These are phyloP conservation scores for Solea senegalensis DNA, from an alignment of 2,113 vertebrate species.

Conservation along the genomic window DNA sequence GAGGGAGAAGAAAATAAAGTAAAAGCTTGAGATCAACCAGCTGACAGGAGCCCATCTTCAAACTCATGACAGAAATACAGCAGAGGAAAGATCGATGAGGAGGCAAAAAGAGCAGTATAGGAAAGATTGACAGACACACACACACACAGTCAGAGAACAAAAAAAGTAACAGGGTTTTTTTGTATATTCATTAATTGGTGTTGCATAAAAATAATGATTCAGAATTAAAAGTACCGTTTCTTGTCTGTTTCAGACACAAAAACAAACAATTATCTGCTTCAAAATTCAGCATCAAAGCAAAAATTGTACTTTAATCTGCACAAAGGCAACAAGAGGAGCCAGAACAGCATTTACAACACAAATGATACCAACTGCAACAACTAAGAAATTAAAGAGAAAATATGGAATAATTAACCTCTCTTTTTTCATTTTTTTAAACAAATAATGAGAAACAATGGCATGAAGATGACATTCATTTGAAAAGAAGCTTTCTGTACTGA, in stretches of 20 bases:
- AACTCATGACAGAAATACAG: slow-evolving; percentile 27
- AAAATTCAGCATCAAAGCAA: slow-evolving; percentile 32
- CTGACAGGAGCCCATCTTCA: slow-evolving; percentile 35
- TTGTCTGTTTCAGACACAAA: neutral
- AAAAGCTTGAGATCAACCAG: slow-evolving; percentile 45
- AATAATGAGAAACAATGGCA: slow-evolving; percentile 62
- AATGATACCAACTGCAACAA: slow-evolving; percentile 40
- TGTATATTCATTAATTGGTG: slow-evolving; percentile 10
- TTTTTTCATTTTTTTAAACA: slow-evolving; percentile 60
- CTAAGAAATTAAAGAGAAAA: slow-evolving; percentile 51
- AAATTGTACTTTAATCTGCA: slow-evolving; percentile 48
- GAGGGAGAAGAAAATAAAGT: slow-evolving; percentile 4
- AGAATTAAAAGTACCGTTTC: neutral
- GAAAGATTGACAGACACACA: slow-evolving; percentile 18
- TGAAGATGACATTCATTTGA: slow-evolving; percentile 55
- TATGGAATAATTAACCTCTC: slow-evolving; percentile 52
- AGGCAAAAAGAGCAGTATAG: slow-evolving; percentile 32
- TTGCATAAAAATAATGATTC: neutral
- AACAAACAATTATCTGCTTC: slow-evolving; percentile 31
- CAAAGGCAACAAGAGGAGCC: slow-evolving; percentile 46
- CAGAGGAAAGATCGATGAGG: slow-evolving; percentile 28
- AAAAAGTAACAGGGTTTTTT: neutral
- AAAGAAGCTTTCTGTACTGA: slow-evolving; percentile 56
- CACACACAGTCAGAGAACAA: slow-evolving; percentile 9
- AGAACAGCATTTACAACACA: slow-evolving; percentile 52